These are phyloP conservation scores for Drosophila affinis DNA, from an alignment of 2,888 invertebrate species.

Conservation along the genomic window DNA sequence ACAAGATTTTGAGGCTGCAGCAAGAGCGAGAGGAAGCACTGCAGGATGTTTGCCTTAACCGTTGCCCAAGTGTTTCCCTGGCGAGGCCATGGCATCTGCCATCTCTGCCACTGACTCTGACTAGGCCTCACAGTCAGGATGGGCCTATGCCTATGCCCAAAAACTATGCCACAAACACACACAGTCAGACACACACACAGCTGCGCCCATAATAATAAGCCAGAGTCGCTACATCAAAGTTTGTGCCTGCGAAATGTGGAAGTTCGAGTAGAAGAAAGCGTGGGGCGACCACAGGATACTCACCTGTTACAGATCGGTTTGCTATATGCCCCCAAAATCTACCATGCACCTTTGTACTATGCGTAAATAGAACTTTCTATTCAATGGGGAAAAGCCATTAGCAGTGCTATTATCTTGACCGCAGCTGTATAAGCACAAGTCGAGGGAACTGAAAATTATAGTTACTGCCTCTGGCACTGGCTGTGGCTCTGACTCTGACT, in stretches of 20 bases:
- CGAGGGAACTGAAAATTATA: slow-evolving; percentile 42
- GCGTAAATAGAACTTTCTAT: not conserved
- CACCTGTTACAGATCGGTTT: no score
- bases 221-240: not conserved
- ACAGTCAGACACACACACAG: not conserved
- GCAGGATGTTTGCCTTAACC: slow-evolving; percentile 75
- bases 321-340: no score
- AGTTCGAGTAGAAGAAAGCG: not conserved
- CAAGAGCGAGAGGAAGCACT: slow-evolving; percentile 1
- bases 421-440: slow-evolving; percentile 7
- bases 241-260: not conserved
- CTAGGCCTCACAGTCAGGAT: slow-evolving; percentile 39
- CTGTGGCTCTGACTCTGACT: not conserved
- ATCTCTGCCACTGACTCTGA: slow-evolving; percentile 27
- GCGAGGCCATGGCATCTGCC: slow-evolving; percentile 59
- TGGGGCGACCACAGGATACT: not conserved
- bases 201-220: not conserved
- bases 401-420: not conserved
- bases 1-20: not conserved
- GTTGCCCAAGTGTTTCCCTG: slow-evolving; percentile 61
- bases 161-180: slow-evolving; percentile 64
- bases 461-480: slow-evolving; percentile 11
- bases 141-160: slow-evolving; percentile 35
- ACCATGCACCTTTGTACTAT: not conserved
- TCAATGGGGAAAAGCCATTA: not conserved